Base-by-base conservation (phyloP, 1,140 invertebrate species). In the Harpegnathos saltator region DNA sequence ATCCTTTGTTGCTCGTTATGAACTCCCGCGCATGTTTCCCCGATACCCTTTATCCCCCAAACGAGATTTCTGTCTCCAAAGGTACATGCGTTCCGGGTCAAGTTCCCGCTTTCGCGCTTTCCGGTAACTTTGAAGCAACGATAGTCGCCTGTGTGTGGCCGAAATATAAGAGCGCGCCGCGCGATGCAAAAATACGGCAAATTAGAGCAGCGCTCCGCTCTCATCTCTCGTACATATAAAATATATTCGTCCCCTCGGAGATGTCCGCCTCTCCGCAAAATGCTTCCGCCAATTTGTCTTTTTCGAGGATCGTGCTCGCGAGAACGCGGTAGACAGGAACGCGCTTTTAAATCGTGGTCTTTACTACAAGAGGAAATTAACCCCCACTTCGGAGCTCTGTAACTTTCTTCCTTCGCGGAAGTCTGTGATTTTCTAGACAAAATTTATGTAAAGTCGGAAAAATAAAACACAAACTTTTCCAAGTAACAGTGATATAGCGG, bases 21-120 rank as follows among this genome's bases (percentile, higher is more conserved):
- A 78, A 78, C 63, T 33, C 17, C 17, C 50, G 58, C 69, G 50
- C 52, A 58, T 68, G 33, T 17, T 68, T 38, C 63, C 52, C 52
- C 75, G 63, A 78, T 78, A 78, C 17, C 50, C 63, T 78, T 78
- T 78, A 78, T 69, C 65, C 75, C 56, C 22, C 44, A 78, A 78
- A 78, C 75, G 75, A 78, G 63, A 29, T 58, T 58, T 33, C 75
- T 68, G 50, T 78, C 75, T 22, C 75, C 63, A 78, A 69, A 78
- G 63, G 50, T 78, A 78, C 63, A 77, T 65, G 73, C 73, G 52
- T 77, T 78, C 50, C 48, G 52, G 50, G 75, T 69, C 63, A 78
- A 69, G 63, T 78, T 66, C 56, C 69, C 58, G 75, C 63, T 56
- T 19, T 50, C 38, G 24, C 33, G 52, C 52, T 33, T 50, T 48